Percentiles rank a stretch among this genome's conserved stretches.
Evolutionary conservation across 2,113 vertebrate species (phyloP).

Genomic region (Conger conger): DNA sequence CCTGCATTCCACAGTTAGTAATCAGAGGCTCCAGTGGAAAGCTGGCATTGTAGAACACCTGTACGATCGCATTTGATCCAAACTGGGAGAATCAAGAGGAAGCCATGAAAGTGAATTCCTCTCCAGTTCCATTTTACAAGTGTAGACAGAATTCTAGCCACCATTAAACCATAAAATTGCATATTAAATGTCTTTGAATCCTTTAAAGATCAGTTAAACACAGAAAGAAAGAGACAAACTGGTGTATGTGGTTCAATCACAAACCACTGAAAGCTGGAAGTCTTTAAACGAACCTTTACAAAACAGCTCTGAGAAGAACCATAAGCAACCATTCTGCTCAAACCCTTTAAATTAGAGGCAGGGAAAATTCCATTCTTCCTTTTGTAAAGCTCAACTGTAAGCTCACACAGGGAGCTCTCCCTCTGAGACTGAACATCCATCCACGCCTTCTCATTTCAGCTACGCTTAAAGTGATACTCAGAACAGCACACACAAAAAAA

Average conservation of each 20-base stretch:
- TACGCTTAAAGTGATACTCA: slow-evolving; percentile 15
- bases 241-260: not conserved
- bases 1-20: not conserved
- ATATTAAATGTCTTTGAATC: not conserved
- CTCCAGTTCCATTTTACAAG: not conserved
- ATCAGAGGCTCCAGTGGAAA: not conserved
- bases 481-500: not conserved
- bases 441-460: slow-evolving; percentile 40
- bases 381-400: slow-evolving; percentile 39
- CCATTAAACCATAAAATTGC: not conserved
- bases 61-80: not conserved
- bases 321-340: slow-evolving; percentile 25
- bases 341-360: slow-evolving; percentile 56
- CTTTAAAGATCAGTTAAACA: not conserved
- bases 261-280: not conserved
- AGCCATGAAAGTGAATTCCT: not conserved
- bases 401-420: slow-evolving; percentile 49
- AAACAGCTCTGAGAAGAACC: slow-evolving; percentile 4
- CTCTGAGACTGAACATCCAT: slow-evolving; percentile 41
- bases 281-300: not conserved
- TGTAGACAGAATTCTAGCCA: not conserved
- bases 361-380: slow-evolving; percentile 41
- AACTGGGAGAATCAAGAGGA: not conserved
- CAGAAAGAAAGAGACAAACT: not conserved
- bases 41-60: not conserved